Base-by-base conservation (phyloP, 2,888 invertebrate species). In the Acanthosoma haemorrhoidale region DNA sequence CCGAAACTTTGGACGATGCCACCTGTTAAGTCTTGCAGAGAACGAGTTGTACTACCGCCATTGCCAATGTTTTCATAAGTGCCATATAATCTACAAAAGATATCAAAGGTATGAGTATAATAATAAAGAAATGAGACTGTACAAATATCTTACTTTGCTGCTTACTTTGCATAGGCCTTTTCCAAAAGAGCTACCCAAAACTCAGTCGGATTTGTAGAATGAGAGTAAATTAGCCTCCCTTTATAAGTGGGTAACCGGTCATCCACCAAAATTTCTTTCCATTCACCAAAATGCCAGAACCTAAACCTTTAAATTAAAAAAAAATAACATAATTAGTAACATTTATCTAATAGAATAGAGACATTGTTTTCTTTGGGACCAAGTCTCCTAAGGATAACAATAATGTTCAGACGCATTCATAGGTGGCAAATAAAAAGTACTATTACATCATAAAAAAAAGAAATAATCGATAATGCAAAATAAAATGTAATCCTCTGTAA, bases 281-380 rank as follows among this genome's bases (percentile, higher is more conserved):
- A 91, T 77, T 85, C 84, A 8, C 90, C 90, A 79, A 89, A 91
- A 80, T 88, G 88, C 91, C 91, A 91, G 80, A 91, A 90, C 32
- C 86, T 81, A 80, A 89, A 89, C 79, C 87, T 88, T 13, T 13
- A 63, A 38, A 18, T 43, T 43, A 43, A 11, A 16, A 43, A 16
- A 11, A 36, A 36, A 36, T 13, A 36, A 36, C 8, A 36, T 13
- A 36, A 9, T 36, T 13, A 13, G 36, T 13, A 36, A 9, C 36
- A 8, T 9, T 36, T 13, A 36, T 9, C 13, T 13, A 36, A 36
- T 9, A 8, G 8, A 36, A 36, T 9, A 9, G 13, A 9, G 8
- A 13, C 13, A 9, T 36, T 36, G 36, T 9, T 9, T 9, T 9
- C 36, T 13, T 36, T 36, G 8, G 36, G 36, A 36, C 13, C 8